These are phyloP conservation scores for Agrotis clavis DNA, from an alignment of 2,888 invertebrate species.

Conservation along the genomic window DNA sequence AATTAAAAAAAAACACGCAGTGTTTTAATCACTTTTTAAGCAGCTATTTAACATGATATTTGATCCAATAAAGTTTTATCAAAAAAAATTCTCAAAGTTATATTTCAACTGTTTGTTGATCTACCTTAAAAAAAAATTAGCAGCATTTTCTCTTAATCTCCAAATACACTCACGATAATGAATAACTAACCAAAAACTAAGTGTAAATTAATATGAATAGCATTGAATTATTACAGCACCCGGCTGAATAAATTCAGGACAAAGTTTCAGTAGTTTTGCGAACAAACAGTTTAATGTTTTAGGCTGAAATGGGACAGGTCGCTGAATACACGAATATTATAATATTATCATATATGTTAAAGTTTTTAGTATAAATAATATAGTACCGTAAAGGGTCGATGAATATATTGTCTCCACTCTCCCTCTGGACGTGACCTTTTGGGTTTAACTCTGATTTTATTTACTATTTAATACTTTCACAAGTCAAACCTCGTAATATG, in stretches of 20 bases:
- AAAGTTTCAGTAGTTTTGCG: constrained; percentile 48
- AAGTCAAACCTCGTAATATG: too few species aligned
- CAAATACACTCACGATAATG: constrained; percentile 23
- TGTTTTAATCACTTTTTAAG: background rate
- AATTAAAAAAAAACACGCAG: too few species aligned
- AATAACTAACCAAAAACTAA: constrained; percentile 35
- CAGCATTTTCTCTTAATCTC: background rate
- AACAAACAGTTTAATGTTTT: constrained; percentile 47
- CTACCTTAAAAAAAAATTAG: background rate
- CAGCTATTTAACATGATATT: background rate
- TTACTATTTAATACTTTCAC: too few species aligned
- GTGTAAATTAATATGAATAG: constrained; percentile 51
- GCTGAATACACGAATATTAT: constrained; percentile 11
- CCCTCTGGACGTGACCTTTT: background rate
- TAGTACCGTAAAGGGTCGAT: constrained; percentile 12
- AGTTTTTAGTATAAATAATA: constrained; percentile 54
- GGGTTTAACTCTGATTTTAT: too few species aligned
- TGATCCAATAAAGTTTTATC: background rate
- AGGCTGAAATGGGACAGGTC: constrained; percentile 13
- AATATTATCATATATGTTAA: constrained; percentile 45
- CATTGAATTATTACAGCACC: constrained; percentile 47
- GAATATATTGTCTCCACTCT: constrained; percentile 3
- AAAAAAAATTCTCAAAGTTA: background rate
- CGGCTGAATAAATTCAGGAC: constrained; percentile 49
- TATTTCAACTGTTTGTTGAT: background rate